Evolutionary conservation across 2,888 invertebrate species (phyloP).

Genomic region (Liopterus haemorrhoidalis): DNA sequence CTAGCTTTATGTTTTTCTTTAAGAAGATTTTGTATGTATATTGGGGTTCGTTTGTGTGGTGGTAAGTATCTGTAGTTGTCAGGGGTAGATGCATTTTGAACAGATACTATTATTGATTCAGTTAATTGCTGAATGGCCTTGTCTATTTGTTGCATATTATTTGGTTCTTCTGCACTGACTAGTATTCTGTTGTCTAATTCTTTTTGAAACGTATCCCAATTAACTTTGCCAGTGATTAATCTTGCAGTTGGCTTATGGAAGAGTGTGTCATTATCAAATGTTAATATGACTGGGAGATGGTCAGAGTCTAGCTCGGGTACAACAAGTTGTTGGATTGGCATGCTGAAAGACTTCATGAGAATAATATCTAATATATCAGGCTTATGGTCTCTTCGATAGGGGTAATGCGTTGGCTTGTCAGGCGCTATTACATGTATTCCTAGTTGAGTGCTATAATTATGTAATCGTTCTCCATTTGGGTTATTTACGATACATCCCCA

Average conservation of each 20-base stretch:
- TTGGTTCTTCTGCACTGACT: not conserved
- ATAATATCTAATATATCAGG: constrained; percentile 16
- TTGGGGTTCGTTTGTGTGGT: not conserved
- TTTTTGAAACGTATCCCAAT: constrained; percentile 3
- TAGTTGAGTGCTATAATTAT: constrained; percentile 1
- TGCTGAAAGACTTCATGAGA: constrained; percentile 1
- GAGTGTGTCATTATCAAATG: constrained; percentile 8
- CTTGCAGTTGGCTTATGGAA: constrained; percentile 7
- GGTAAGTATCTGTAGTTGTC: not conserved
- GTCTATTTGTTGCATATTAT: not conserved
- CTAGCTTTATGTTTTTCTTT: constrained; percentile 5
- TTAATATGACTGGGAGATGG: constrained; percentile 15
- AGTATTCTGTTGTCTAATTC: not conserved
- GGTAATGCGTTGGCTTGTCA: constrained; percentile 10
- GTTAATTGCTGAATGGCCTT: not conserved
- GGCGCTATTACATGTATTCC: constrained; percentile 7
- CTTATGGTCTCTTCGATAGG: constrained; percentile 10
- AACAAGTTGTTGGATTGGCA: constrained; percentile 6
- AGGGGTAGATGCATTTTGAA: not conserved
- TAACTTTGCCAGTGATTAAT: constrained; percentile 5
- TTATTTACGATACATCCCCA: constrained; percentile 16
- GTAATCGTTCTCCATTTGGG: constrained; percentile 17
- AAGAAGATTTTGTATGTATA: not conserved
- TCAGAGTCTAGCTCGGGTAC: constrained; percentile 15
- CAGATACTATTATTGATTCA: not conserved